phyloP scores from a whole-genome alignment of 2,888 invertebrate genomes.

The Morpho deidamia region DNA sequence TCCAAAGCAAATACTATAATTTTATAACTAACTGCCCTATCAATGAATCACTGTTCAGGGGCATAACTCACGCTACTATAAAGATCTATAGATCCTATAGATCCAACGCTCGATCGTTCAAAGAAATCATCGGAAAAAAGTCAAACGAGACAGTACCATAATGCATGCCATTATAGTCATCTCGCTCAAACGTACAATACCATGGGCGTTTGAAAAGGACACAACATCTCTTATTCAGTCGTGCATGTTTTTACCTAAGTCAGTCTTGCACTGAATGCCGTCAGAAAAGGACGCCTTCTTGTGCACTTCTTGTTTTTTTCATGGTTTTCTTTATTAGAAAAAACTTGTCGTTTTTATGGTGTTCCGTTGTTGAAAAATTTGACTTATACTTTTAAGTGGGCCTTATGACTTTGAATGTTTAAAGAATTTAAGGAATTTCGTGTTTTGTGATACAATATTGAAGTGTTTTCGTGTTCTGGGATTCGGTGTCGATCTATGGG shows the following conservation, averaged over 20 bases:
- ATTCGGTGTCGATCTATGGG: conserved; percentile 32
- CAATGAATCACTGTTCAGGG: conserved; percentile 45
- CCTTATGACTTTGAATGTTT: conserved; percentile 7
- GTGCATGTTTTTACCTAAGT: conserved; percentile 32
- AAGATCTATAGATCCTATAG: conserved; percentile 66
- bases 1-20: conserved; percentile 33
- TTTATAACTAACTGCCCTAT: conserved; percentile 38
- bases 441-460: conserved; percentile 31
- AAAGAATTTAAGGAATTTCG: conserved; percentile 26
- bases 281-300: conserved; percentile 26
- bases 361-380: conserved; percentile 1
- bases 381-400: conserved; percentile 9
- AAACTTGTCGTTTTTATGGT: conserved; percentile 2
- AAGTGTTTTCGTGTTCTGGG: conserved; percentile 33
- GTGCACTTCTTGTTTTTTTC: conserved; percentile 11
- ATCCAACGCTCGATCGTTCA: conserved; percentile 57
- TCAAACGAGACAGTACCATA: conserved; percentile 53
- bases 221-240: conserved; percentile 48
- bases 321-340: conserved; percentile 7
- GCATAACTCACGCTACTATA: conserved; percentile 68
- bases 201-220: conserved; percentile 34
- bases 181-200: conserved; percentile 31
- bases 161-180: conserved; percentile 67
- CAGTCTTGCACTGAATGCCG: conserved; percentile 40
- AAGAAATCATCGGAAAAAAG: conserved; percentile 70